These are phyloP conservation scores for Macroteleia sp. DNA, from an alignment of 2,888 invertebrate genomes.

Conservation along the genomic window DNA sequence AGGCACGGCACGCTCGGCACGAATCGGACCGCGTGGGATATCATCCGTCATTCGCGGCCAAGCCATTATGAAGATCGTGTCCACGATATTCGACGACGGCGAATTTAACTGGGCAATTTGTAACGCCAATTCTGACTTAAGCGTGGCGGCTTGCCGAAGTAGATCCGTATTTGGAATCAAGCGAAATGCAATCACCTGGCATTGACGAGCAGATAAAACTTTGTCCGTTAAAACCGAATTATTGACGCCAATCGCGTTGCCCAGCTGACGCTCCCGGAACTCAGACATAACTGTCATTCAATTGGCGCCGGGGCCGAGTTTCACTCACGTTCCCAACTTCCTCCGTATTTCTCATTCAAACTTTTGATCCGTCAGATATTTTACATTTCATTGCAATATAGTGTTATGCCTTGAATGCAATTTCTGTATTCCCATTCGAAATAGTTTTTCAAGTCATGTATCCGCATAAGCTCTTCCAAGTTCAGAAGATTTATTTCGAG, in stretches of 20 bases:
- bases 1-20: no score
- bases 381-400: slow-evolving; percentile 20
- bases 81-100: slow-evolving; percentile 61
- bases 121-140: no score
- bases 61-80: slow-evolving; percentile 66
- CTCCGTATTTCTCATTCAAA: slow-evolving; percentile 32
- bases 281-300: slow-evolving; percentile 38
- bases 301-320: slow-evolving; percentile 9
- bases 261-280: slow-evolving; percentile 41
- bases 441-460: not conserved
- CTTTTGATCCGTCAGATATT: slow-evolving; percentile 32
- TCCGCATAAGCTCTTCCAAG: not conserved
- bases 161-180: no score
- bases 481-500: slow-evolving; percentile 2
- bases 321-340: slow-evolving; percentile 21
- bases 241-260: slow-evolving; percentile 23
- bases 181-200: slow-evolving; percentile 56
- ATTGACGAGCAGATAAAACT: slow-evolving; percentile 58
- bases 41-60: slow-evolving; percentile 59
- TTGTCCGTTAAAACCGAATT: slow-evolving; percentile 51
- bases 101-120: slow-evolving; percentile 71
- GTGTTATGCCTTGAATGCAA: slow-evolving; percentile 21
- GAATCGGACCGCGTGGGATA: slow-evolving; percentile 52
- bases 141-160: no score
- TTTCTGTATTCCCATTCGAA: slow-evolving; percentile 6